These are phyloP conservation scores for Coreius guichenoti DNA, from an alignment of 2,797 vertebrate genomes.

Conservation along the genomic window DNA sequence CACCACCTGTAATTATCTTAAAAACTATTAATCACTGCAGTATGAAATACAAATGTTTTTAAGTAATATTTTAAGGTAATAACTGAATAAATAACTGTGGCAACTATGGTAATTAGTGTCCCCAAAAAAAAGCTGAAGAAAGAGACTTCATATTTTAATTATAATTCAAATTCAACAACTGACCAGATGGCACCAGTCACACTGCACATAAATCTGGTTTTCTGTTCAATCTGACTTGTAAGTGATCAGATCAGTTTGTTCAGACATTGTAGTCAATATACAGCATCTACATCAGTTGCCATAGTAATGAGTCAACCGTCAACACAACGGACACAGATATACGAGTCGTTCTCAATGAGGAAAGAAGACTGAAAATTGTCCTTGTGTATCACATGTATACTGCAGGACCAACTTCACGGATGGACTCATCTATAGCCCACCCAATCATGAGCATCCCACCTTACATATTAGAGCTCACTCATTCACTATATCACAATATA, in stretches of 20 bases:
- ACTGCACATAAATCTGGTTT: background rate
- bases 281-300: conserved; percentile 2
- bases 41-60: background rate
- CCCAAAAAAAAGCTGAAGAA: background rate
- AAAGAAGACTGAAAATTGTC: background rate
- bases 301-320: background rate
- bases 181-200: background rate
- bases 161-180: background rate
- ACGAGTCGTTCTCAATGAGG: background rate
- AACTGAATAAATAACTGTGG: background rate
- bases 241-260: background rate
- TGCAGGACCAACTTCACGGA: background rate
- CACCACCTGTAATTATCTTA: background rate
- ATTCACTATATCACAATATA: background rate
- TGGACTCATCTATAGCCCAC: background rate
- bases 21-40: background rate
- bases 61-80: background rate
- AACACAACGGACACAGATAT: background rate
- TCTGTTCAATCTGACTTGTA: background rate
- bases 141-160: background rate
- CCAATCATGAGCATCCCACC: background rate
- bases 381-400: background rate
- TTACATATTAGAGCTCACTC: background rate
- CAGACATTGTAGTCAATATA: background rate
- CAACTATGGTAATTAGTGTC: background rate